Evolutionary conservation across 2,797 vertebrate genomes (phyloP).

Genomic region (Meriones psammophilus): DNA sequence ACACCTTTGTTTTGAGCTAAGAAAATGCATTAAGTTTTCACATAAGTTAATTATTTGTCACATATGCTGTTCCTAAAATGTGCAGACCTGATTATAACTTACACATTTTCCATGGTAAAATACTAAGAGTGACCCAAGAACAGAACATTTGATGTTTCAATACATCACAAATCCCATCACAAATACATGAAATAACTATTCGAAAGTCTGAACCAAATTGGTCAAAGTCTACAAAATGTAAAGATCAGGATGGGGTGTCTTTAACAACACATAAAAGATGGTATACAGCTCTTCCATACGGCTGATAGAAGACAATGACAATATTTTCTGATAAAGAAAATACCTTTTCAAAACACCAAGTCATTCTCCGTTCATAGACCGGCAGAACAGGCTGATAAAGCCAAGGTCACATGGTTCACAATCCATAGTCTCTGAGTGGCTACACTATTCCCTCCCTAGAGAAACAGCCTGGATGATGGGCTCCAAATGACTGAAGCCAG

Average conservation of each 20-base stretch:
- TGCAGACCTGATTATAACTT: neutral
- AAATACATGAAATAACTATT: neutral
- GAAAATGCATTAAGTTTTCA: constrained; percentile 6
- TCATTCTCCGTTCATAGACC: neutral
- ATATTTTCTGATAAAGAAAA: constrained; percentile 15
- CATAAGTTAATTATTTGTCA: neutral
- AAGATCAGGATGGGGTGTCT: neutral
- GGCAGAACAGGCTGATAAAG: neutral
- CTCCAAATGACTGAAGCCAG: neutral
- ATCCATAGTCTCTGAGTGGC: neutral
- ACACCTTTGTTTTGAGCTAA: neutral
- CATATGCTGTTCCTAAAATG: neutral
- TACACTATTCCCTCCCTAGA: neutral
- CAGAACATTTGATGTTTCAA: neutral
- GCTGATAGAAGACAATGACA: neutral
- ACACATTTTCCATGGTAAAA: constrained; percentile 14
- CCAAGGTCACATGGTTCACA: neutral
- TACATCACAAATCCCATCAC: neutral
- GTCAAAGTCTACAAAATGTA: constrained; percentile 13
- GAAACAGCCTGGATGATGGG: neutral
- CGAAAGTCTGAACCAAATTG: neutral
- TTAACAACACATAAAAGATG: neutral
- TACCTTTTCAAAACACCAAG: neutral
- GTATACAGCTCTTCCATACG: neutral
- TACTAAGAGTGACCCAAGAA: constrained; percentile 11